Evolutionary conservation across 2,797 vertebrate species (phyloP), one percentile per base, ranked within the genome.

Genomic region (Peromyscus eremicus): DNA sequence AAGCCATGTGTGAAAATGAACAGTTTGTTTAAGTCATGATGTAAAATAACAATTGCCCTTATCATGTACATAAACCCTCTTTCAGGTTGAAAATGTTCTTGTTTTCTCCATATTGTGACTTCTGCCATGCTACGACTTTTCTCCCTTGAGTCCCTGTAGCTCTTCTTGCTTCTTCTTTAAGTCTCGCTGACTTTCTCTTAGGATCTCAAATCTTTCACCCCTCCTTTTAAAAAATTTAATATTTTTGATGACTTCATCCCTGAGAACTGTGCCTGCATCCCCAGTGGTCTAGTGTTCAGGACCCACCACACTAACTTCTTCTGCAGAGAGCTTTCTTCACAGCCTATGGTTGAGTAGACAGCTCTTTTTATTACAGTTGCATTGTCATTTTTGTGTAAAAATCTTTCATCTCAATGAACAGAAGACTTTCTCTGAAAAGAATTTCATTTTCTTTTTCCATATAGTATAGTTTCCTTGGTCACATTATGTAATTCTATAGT

Each of bases 401-500:
- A 27, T 43, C n/a, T 83, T 84, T 89, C 16, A 55, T 92, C 40
- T 73, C 71, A 97, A 62, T 66, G 46, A 27, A 29, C 25, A 81
- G 4, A 57, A 76, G 27, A 23, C 32, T 95, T 92, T 81, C 62
- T 80, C 40, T 85, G 71, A 92, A 77, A 91, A 89, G 6, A 12
- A 70, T 43, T 75, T 85, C 60, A 21, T 75, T 68, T 94, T 82
- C 43, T 73, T 87, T 92, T 94, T 92, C 25, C 32, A 29, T 62
- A 71, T 75, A 57, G 52, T 85, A 37, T 4, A 43, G 13, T 80
- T 66, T 91, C 5, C 40, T 95, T 40, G 3, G 64, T 91, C 40
- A 86, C 14, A 60, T 91, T 60, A 62, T 1, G 27, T 19, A 91
- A 55, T 46, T 46, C 46, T 95, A 1, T 23, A 62, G 6, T 89